Conservation (phyloP, 2,113 vertebrate genomes). For the Phainopepla nitens region DNA sequence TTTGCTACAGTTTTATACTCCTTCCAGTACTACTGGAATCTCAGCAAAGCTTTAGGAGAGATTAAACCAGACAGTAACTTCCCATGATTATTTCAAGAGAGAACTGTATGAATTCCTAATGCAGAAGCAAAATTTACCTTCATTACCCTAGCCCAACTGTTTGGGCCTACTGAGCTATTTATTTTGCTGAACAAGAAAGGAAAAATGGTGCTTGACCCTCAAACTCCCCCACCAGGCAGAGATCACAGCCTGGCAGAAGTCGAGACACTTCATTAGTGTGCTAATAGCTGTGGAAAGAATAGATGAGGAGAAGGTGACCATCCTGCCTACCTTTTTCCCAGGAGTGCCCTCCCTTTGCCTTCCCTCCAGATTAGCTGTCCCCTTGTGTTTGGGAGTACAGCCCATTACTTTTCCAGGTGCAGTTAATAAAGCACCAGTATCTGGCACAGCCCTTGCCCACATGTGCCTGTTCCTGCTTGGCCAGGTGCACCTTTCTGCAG, state of each 20-base stretch:
- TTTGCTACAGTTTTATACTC: background rate
- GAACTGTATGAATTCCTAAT: background rate
- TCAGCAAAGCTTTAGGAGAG: background rate
- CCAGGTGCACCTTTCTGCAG: background rate
- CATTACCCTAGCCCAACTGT: background rate
- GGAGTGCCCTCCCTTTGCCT: background rate
- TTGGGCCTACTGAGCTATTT: background rate
- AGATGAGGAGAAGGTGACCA: background rate
- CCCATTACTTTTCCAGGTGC: background rate
- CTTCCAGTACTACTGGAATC: background rate
- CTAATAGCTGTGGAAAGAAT: background rate
- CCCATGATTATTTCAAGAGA: background rate
- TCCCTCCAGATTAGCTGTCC: background rate
- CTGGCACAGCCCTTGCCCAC: background rate
- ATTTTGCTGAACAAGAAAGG: background rate
- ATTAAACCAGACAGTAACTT: background rate
- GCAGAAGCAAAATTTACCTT: background rate
- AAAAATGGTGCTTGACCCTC: background rate
- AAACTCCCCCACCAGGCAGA: background rate
- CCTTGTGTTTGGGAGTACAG: background rate
- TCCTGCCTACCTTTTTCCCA: background rate
- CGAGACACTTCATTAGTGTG: accelerated
- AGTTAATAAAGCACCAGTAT: background rate
- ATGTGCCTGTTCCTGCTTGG: background rate
- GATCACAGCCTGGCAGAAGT: background rate